Evolutionary conservation across 2,113 vertebrate species (phyloP).

Genomic region (Desmodus rotundus): DNA sequence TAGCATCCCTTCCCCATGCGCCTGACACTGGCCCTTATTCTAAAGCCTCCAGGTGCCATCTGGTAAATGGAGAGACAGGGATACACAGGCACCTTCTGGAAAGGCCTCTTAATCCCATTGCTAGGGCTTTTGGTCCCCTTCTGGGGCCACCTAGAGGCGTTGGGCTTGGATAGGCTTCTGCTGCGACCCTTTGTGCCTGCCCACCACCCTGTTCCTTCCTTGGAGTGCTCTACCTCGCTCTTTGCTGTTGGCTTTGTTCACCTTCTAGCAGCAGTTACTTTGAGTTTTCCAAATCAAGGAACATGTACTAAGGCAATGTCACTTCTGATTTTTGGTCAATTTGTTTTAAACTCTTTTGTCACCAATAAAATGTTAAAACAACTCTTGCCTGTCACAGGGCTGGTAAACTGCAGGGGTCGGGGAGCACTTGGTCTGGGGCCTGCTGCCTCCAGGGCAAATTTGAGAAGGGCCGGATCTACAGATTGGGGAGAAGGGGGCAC

Average conservation of each 20-base stretch:
- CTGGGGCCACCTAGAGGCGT: slow-evolving; percentile 70
- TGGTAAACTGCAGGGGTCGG: not conserved
- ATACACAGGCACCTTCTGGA: slow-evolving; percentile 82
- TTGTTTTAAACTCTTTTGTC: slow-evolving; percentile 85
- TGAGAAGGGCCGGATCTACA: not conserved
- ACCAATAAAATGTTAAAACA: slow-evolving; percentile 82
- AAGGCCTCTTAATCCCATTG: slow-evolving; percentile 78
- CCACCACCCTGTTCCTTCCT: not conserved
- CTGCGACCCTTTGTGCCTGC: slow-evolving; percentile 72
- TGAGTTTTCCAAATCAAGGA: slow-evolving; percentile 69
- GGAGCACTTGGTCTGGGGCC: not conserved
- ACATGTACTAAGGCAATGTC: slow-evolving; percentile 78
- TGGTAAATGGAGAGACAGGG: slow-evolving; percentile 50
- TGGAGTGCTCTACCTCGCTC: slow-evolving; percentile 83
- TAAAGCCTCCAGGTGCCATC: slow-evolving; percentile 69
- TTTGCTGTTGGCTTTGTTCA: slow-evolving; percentile 77
- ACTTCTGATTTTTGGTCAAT: slow-evolving; percentile 78
- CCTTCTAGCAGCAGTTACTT: slow-evolving; percentile 74
- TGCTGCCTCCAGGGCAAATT: not conserved
- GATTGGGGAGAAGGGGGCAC: not conserved
- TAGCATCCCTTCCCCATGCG: not conserved
- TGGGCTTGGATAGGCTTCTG: slow-evolving; percentile 73
- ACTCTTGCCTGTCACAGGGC: slow-evolving; percentile 67
- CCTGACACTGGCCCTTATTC: slow-evolving; percentile 41
- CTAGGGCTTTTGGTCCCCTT: slow-evolving; percentile 79